Evolutionary conservation across 1,140 invertebrate species (phyloP).

Genomic region (Aphelenchoides fujianensis): DNA sequence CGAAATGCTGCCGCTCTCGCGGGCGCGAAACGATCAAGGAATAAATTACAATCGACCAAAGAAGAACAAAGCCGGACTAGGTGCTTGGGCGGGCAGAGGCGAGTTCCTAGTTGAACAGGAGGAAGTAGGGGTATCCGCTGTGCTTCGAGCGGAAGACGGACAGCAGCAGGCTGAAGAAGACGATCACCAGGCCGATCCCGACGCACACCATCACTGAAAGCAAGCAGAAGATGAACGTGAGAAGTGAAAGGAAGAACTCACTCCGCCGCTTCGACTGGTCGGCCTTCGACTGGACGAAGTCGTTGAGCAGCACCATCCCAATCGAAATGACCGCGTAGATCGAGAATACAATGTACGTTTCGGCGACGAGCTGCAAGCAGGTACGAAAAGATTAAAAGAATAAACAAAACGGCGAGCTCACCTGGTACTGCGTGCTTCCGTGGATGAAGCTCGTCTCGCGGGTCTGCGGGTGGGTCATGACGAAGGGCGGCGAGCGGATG

Average conservation of each 20-base stretch:
- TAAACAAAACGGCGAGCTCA: neutral
- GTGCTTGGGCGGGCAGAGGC: no score
- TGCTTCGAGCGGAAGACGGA: conserved; percentile 97
- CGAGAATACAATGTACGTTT: conserved; percentile 93
- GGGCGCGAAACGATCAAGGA: no score
- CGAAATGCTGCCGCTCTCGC: no score
- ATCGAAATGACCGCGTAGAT: conserved; percentile 86
- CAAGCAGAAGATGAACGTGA: neutral
- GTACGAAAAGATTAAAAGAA: conserved; percentile 20
- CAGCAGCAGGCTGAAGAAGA: conserved; percentile 93
- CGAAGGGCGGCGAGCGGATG: conserved; percentile 89
- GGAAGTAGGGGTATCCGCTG: conserved; percentile 94
- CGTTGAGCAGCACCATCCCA: conserved; percentile 91
- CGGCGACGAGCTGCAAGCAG: conserved; percentile 87
- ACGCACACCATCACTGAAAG: conserved; percentile 76
- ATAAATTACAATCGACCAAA: no score
- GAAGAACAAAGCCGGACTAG: no score
- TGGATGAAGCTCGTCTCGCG: conserved; percentile 66
- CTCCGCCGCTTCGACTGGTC: neutral
- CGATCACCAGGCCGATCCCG: conserved; percentile 81
- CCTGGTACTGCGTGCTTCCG: conserved; percentile 67
- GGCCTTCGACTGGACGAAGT: conserved; percentile 70
- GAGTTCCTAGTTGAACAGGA: conserved; percentile 56
- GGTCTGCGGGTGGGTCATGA: conserved; percentile 61
- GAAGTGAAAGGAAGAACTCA: no score